A percentile compares a stretch with the other conserved stretches of the same genome.
phyloP scores from a whole-genome alignment of 2,888 invertebrate genomes.

The Stenodera caucasica region DNA sequence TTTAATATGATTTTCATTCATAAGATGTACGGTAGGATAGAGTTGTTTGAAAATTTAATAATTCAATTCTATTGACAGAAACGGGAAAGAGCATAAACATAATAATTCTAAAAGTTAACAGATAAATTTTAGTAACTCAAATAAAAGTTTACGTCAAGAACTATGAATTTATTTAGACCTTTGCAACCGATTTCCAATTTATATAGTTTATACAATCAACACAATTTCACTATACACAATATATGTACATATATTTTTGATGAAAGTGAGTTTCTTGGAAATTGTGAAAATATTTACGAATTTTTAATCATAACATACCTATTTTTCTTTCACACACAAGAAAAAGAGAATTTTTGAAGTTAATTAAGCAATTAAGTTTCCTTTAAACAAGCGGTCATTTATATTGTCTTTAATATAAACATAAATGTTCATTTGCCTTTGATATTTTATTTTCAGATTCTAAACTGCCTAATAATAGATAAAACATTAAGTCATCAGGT shows the following conservation, averaged over 20 bases:
- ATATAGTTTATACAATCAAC: too few species aligned
- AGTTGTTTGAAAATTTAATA: too few species aligned
- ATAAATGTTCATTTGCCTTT: slow-evolving; percentile 23
- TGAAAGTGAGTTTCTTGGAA: slow-evolving; percentile 16
- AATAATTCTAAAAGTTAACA: too few species aligned
- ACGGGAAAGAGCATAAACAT: too few species aligned
- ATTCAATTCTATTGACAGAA: too few species aligned
- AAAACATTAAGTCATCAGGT: slow-evolving; percentile 1
- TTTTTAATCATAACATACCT: slow-evolving; percentile 27
- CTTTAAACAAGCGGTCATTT: slow-evolving; percentile 26
- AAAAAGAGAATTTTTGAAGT: slow-evolving; percentile 17
- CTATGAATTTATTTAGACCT: too few species aligned
- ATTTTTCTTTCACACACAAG: slow-evolving; percentile 15
- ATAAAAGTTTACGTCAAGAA: too few species aligned
- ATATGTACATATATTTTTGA: too few species aligned
- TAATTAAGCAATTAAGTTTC: slow-evolving; percentile 22
- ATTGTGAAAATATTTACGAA: slow-evolving; percentile 24
- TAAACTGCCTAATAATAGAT: background rate
- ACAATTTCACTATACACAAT: too few species aligned
- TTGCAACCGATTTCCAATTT: too few species aligned
- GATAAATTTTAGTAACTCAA: too few species aligned
- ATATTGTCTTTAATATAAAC: slow-evolving; percentile 21
- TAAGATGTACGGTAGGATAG: background rate
- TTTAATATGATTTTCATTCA: slow-evolving; percentile 17
- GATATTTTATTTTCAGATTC: background rate